phyloP scores from a whole-genome alignment of 2,888 invertebrate species.

The Sialis fuliginosa region DNA sequence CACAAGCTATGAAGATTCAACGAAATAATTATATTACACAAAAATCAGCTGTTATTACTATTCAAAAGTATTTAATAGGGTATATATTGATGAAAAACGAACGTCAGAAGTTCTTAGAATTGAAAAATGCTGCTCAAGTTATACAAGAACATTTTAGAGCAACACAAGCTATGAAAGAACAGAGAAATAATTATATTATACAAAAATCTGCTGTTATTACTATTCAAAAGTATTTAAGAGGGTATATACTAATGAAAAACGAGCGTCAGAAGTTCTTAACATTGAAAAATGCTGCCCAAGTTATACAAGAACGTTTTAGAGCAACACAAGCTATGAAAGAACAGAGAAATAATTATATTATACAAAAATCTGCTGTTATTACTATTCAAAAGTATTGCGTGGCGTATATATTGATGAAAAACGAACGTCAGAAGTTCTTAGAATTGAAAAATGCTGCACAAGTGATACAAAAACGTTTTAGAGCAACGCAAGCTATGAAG shows the following conservation, averaged over 20 bases:
- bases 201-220: constrained; percentile 10
- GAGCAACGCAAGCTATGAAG: constrained; percentile 15
- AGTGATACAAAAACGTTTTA: constrained; percentile 27
- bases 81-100: constrained; percentile 7
- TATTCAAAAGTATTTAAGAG: constrained; percentile 7
- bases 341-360: constrained; percentile 11
- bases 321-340: constrained; percentile 17
- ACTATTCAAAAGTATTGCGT: constrained; percentile 31
- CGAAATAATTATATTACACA: constrained; percentile 9
- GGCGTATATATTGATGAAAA: constrained; percentile 21
- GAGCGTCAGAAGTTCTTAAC: constrained; percentile 14
- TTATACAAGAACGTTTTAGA: constrained; percentile 20
- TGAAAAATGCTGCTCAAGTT: constrained; percentile 18
- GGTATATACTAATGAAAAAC: neutral
- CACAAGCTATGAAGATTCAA: constrained; percentile 10
- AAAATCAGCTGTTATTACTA: constrained; percentile 10
- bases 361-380: constrained; percentile 20
- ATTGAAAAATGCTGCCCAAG: constrained; percentile 17
- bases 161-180: constrained; percentile 19
- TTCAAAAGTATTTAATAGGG: constrained; percentile 20
- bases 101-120: constrained; percentile 16
- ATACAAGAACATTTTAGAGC: constrained; percentile 29
- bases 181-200: constrained; percentile 7
- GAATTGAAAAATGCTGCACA: constrained; percentile 21
- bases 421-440: constrained; percentile 22